Evolutionary conservation across 2,797 vertebrate genomes (phyloP).

Genomic region (Cossypha polioptera): DNA sequence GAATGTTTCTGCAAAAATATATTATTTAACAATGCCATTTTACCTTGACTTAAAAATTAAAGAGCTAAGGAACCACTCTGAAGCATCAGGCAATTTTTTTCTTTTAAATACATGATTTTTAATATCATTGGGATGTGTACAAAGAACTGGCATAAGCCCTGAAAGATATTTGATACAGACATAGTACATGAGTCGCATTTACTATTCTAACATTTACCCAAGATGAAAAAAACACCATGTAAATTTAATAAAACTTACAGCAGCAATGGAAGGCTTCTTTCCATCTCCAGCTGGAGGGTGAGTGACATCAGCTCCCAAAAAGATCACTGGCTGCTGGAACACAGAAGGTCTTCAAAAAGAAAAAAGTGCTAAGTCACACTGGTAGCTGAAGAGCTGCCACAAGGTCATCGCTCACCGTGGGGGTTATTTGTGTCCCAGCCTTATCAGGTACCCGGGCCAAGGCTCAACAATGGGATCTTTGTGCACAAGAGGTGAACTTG

Average conservation of each 20-base stretch:
- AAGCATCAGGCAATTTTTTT: background rate
- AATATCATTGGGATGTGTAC: background rate
- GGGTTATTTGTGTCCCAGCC: background rate
- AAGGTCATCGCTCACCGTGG: background rate
- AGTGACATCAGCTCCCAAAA: slow-evolving; percentile 97
- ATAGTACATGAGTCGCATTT: background rate
- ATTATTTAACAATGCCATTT: background rate
- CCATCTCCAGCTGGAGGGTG: slow-evolving; percentile 97
- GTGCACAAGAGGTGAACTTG: background rate
- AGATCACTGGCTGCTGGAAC: slow-evolving; percentile 99
- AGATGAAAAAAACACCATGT: background rate
- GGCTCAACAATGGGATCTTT: background rate
- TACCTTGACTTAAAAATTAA: background rate
- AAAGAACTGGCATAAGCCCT: background rate
- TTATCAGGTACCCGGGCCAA: background rate
- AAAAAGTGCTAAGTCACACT: slow-evolving; percentile 63
- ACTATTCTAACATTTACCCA: background rate
- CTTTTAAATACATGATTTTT: background rate
- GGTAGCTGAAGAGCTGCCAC: slow-evolving; percentile 7
- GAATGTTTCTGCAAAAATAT: background rate
- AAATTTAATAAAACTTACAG: slow-evolving; percentile 79
- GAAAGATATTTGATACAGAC: background rate
- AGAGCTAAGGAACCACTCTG: background rate
- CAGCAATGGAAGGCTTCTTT: slow-evolving; percentile 98
- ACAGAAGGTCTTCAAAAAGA: slow-evolving; percentile 86